phyloP scores from a whole-genome alignment of 37 sponge, comb jelly and placozoan genomes.

The Ianthella basta region DNA sequence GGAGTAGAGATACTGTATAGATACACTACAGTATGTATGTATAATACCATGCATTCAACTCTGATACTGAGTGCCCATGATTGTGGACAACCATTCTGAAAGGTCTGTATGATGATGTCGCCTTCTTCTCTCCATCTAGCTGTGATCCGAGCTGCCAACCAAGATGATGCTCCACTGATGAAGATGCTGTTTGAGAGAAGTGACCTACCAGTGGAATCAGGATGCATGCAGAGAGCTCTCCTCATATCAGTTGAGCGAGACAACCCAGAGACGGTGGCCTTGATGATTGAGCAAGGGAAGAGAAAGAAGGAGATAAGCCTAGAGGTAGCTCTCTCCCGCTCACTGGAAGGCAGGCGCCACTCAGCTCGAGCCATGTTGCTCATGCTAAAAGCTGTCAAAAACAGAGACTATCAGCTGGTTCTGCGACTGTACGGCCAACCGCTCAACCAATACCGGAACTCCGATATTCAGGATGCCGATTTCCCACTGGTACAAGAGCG shows the following conservation, averaged over 20 bases:
- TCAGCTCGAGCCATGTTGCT: slow-evolving; percentile 57
- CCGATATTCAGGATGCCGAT: slow-evolving; percentile 17
- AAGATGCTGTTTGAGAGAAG: background rate
- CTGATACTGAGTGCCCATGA: no score
- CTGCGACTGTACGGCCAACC: slow-evolving; percentile 50
- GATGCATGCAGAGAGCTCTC: slow-evolving; percentile 55
- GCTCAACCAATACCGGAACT: background rate
- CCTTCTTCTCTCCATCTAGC: background rate
- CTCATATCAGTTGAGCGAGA: slow-evolving; percentile 46
- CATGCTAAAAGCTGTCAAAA: slow-evolving; percentile 45
- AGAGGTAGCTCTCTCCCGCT: slow-evolving; percentile 24
- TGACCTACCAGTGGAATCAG: slow-evolving; percentile 33
- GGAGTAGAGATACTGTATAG: no score
- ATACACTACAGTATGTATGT: no score
- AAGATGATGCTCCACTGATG: slow-evolving; percentile 1
- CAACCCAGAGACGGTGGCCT: slow-evolving; percentile 52
- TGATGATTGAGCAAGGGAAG: slow-evolving; percentile 52
- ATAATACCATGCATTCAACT: no score
- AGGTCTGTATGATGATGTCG: no score
- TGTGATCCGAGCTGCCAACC: background rate
- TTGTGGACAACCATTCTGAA: no score
- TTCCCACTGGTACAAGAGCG: slow-evolving; percentile 43
- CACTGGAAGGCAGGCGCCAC: slow-evolving; percentile 23
- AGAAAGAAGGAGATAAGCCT: slow-evolving; percentile 16
- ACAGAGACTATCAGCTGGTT: slow-evolving; percentile 36